phyloP scores from a whole-genome alignment of 1,140 invertebrate species.

The Nylanderia fulva region DNA sequence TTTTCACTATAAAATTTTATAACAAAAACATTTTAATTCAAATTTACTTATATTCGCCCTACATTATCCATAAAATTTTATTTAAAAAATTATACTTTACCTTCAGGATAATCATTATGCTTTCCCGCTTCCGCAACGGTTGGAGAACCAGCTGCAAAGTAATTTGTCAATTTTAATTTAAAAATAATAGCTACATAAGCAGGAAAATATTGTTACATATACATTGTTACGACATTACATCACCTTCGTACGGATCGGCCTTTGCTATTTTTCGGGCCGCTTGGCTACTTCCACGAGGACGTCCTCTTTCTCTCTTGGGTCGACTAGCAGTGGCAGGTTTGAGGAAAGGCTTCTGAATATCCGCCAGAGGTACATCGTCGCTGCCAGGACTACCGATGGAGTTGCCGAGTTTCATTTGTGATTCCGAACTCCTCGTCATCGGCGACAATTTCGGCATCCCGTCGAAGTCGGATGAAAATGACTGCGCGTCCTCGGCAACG shows the following conservation, averaged over 20 bases:
- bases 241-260: constrained; percentile 80
- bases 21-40: background rate
- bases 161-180: constrained; percentile 21
- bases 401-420: constrained; percentile 75
- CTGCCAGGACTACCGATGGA: constrained; percentile 72
- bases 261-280: constrained; percentile 79
- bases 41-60: background rate
- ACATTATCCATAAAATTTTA: background rate
- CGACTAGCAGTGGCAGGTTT: constrained; percentile 77
- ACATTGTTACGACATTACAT: background rate
- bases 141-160: constrained; percentile 65
- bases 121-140: constrained; percentile 71
- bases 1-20: background rate
- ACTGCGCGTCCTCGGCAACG: constrained; percentile 68
- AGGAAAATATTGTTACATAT: background rate
- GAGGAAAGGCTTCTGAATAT: constrained; percentile 82
- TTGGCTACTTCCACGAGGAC: constrained; percentile 71
- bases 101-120: constrained; percentile 81
- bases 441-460: constrained; percentile 85
- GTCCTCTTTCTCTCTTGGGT: constrained; percentile 77
- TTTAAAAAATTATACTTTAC: constrained; percentile 61
- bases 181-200: background rate
- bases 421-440: constrained; percentile 80
- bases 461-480: constrained; percentile 78
- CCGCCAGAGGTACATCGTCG: constrained; percentile 74